Conservation (phyloP, 2,113 vertebrate genomes). For the Mixornis gularis region DNA sequence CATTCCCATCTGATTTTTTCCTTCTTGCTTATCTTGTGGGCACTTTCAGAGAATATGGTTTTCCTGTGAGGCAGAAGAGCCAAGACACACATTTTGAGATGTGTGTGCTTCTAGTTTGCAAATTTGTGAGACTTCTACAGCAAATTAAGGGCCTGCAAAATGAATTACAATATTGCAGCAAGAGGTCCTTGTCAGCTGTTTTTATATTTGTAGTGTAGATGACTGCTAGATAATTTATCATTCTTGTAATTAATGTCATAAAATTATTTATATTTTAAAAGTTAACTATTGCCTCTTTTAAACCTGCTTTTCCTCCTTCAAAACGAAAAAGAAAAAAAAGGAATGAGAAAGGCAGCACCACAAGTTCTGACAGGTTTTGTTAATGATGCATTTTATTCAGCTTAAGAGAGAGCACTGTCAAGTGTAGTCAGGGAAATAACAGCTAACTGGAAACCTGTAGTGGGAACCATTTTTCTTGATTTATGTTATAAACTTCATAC, state of each 20-base stretch:
- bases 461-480: background rate
- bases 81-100: background rate
- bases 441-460: background rate
- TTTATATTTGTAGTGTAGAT: background rate
- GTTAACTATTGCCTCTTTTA: background rate
- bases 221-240: background rate
- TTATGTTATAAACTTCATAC: background rate
- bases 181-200: background rate
- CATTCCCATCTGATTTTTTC: background rate
- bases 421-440: background rate
- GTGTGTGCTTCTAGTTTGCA: background rate
- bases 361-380: conserved; percentile 31
- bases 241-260: background rate
- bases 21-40: background rate
- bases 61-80: background rate
- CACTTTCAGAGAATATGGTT: background rate
- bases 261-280: background rate
- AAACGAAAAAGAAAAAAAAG: background rate
- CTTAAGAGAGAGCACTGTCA: background rate
- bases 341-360: background rate
- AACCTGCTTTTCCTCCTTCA: conserved; percentile 6
- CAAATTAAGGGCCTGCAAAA: background rate
- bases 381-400: conserved; percentile 2
- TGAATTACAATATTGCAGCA: background rate
- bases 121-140: background rate